phyloP scores from a whole-genome alignment of 1,140 invertebrate genomes.

The Cecropterus lyciades region DNA sequence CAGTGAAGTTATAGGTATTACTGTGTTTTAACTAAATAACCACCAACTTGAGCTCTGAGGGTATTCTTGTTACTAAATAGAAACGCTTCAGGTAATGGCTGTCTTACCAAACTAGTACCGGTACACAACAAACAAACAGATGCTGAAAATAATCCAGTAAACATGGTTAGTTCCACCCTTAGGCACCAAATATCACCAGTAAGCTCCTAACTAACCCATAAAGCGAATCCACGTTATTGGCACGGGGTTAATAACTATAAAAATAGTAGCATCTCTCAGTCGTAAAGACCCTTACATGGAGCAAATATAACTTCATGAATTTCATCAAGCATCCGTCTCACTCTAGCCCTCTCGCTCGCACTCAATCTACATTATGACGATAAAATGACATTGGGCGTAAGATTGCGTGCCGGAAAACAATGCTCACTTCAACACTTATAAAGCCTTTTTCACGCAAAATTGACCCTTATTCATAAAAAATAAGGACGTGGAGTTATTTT shows the following conservation, averaged over 20 bases:
- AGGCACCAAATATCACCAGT: no score
- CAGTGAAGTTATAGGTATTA: no score
- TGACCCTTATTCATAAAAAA: conserved; percentile 5
- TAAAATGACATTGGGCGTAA: conserved; percentile 57
- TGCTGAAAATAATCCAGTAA: no score
- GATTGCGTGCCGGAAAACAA: conserved; percentile 44
- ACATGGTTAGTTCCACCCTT: no score
- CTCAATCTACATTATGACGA: conserved; percentile 56
- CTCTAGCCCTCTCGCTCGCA: conserved; percentile 40
- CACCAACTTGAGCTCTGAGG: no score
- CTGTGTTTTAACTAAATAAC: no score
- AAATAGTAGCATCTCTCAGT: conserved; percentile 18
- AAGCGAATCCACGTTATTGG: conserved; percentile 16
- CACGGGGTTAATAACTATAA: conserved; percentile 30
- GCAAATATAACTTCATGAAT: conserved; percentile 36
- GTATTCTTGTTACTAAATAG: no score
- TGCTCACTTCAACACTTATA: background rate
- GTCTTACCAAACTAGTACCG: no score
- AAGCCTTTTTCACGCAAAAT: conserved; percentile 1
- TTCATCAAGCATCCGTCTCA: conserved; percentile 31
- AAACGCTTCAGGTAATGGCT: no score
- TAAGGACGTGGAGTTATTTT: background rate
- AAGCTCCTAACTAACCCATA: conserved; percentile 1
- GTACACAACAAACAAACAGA: no score
- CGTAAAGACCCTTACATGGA: conserved; percentile 25